Evolutionary conservation across 1,140 invertebrate genomes (phyloP).

Genomic region (Caenorhabditis latens): DNA sequence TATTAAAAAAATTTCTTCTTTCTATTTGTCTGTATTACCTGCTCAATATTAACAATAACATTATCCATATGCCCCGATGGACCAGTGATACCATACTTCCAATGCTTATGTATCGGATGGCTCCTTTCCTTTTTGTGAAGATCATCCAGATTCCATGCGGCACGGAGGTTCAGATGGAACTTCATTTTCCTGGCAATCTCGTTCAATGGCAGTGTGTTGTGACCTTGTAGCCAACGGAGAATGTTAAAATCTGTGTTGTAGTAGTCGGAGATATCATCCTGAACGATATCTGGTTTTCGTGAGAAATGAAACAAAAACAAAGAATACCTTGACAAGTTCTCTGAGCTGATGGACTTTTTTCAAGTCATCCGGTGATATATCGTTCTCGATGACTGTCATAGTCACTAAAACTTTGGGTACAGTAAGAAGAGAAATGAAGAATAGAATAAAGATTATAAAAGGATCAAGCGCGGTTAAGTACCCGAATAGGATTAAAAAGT

Average conservation of each 20-base stretch:
- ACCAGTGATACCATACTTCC: constrained; percentile 72
- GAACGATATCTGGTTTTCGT: background rate
- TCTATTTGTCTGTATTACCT: constrained; percentile 55
- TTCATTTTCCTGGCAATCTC: constrained; percentile 69
- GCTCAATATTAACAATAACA: constrained; percentile 73
- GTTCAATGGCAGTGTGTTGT: constrained; percentile 48
- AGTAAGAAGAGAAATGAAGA: background rate
- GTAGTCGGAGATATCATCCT: constrained; percentile 69
- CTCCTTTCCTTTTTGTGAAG: constrained; percentile 63
- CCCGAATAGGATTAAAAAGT: no score
- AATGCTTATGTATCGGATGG: constrained; percentile 73
- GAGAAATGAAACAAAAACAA: background rate
- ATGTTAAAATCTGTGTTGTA: constrained; percentile 73
- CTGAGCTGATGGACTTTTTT: constrained; percentile 64
- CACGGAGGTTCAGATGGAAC: constrained; percentile 69
- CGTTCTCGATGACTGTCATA: constrained; percentile 59
- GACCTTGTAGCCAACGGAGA: constrained; percentile 71
- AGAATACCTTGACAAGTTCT: constrained; percentile 60
- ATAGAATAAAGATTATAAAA: background rate
- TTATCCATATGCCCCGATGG: constrained; percentile 70
- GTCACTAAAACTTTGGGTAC: background rate
- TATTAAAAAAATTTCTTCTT: no score
- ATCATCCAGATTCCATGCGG: constrained; percentile 70
- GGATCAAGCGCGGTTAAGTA: background rate
- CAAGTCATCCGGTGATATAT: constrained; percentile 57